Evolutionary conservation across 2,797 vertebrate species (phyloP), one percentile per base, ranked within the genome.

Genomic region (Phataginus tricuspis): DNA sequence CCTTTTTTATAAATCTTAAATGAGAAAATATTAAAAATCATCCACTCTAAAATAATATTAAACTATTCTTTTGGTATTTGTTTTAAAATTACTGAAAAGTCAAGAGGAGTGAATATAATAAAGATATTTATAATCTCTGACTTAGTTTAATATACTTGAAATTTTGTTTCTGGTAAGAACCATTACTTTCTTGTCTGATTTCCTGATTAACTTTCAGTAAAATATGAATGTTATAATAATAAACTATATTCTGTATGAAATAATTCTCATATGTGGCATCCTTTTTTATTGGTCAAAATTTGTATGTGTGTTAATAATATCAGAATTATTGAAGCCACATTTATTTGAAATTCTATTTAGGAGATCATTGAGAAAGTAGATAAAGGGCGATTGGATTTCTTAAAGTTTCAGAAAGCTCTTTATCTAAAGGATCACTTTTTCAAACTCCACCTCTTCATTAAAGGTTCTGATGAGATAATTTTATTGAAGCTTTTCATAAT

Each of bases 131-230:
- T 53, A 79, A 89, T 53, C 27, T 75, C 7, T 59, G 23, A 51
- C 13, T 91, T 64, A 86, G 59, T 90, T 63, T 79, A 82, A 55
- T 21, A 34, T 5, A 42, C 42, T 69, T 57, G 37, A 75, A 69
- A 74, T 72, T 88, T 90, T 85, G 6, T 55, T 94, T 93, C 45
- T 89, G 51, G 11, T 51, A 55, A 94, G 25, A 92, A 23, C 39
- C 61, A 45, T 42, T 74, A 2, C 4, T 61, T 82, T 92, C 9
- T 53, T 96, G 0, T 86, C n/a, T 55, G 31, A 86, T 27, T 74
- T 86, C 10, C 16, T 93, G 13, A 78, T 45, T 79, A 75, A 34
- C 5, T 57, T 94, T 91, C 10, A 25, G 2, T 89, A 55, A 92
- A 82, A 72, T n/a, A 55, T n/a, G 9, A 13, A 45, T 78, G 15